Conservation (phyloP, 2,113 vertebrate species). For the Centropristis striata region DNA sequence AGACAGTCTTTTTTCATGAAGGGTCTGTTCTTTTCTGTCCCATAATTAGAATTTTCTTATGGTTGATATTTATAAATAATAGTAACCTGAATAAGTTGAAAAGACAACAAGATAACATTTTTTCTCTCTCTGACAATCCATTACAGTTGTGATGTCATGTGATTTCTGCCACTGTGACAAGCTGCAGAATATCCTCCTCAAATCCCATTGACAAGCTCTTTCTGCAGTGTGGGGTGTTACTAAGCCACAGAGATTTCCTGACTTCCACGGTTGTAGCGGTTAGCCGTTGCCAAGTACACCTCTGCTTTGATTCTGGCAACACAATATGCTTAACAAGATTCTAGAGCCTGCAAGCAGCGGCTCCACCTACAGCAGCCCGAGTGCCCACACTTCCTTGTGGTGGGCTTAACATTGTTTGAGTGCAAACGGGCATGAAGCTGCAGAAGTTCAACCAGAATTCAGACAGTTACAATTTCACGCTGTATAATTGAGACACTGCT, state of each 20-base stretch:
- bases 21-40: background rate
- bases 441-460: slow-evolving; percentile 66
- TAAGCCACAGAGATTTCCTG: slow-evolving; percentile 62
- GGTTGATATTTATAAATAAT: background rate
- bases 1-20: background rate
- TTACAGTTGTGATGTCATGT: slow-evolving; percentile 28
- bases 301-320: slow-evolving; percentile 71
- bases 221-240: slow-evolving; percentile 52
- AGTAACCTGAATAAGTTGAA: slow-evolving; percentile 14
- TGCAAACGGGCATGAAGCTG: slow-evolving; percentile 62
- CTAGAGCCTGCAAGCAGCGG: slow-evolving; percentile 50
- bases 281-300: slow-evolving; percentile 67
- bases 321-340: slow-evolving; percentile 73
- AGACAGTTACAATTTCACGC: slow-evolving; percentile 67
- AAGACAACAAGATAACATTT: background rate
- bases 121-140: background rate
- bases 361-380: slow-evolving; percentile 53
- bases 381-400: slow-evolving; percentile 57
- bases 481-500: slow-evolving; percentile 57
- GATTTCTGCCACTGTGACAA: slow-evolving; percentile 39
- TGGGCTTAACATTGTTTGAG: slow-evolving; percentile 58
- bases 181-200: slow-evolving; percentile 47
- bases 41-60: background rate
- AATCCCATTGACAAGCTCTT: slow-evolving; percentile 64
- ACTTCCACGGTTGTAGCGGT: slow-evolving; percentile 45